phyloP scores from a whole-genome alignment of 1,140 invertebrate genomes.

The Rhopalosiphum padi region DNA sequence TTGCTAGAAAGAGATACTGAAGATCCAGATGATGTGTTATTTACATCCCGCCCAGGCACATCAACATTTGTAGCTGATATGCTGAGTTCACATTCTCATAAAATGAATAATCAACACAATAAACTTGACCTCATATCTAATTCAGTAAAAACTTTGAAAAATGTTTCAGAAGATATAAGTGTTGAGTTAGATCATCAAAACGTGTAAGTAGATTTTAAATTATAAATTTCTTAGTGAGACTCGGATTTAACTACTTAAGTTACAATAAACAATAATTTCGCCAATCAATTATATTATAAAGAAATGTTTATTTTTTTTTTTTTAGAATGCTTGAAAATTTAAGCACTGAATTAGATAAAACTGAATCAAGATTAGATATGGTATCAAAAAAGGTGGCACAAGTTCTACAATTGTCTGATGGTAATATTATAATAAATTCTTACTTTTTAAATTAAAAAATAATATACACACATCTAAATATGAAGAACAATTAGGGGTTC shows the following conservation, averaged over 20 bases:
- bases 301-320: slow-evolving; percentile 6
- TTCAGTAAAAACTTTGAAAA: slow-evolving; percentile 52
- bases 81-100: slow-evolving; percentile 51
- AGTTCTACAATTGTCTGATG: slow-evolving; percentile 55
- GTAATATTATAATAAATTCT: slow-evolving; percentile 15
- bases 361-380: slow-evolving; percentile 49
- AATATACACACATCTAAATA: too few relatives aligned
- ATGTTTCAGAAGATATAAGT: slow-evolving; percentile 55
- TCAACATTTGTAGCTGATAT: slow-evolving; percentile 54
- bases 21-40: slow-evolving; percentile 50
- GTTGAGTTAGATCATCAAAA: slow-evolving; percentile 52
- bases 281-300: neutral
- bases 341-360: slow-evolving; percentile 44
- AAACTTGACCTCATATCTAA: slow-evolving; percentile 48
- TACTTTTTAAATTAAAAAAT: neutral
- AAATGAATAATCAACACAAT: slow-evolving; percentile 50
- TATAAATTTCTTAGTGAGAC: neutral
- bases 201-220: slow-evolving; percentile 20
- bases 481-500: too few relatives aligned
- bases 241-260: neutral
- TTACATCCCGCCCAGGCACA: slow-evolving; percentile 45
- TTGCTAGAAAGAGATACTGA: slow-evolving; percentile 46
- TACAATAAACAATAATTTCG: too few relatives aligned
- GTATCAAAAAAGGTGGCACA: slow-evolving; percentile 55
- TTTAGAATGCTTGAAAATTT: slow-evolving; percentile 54